Base-by-base conservation (phyloP, 2,888 invertebrate genomes). In the Drosophila putrida region DNA sequence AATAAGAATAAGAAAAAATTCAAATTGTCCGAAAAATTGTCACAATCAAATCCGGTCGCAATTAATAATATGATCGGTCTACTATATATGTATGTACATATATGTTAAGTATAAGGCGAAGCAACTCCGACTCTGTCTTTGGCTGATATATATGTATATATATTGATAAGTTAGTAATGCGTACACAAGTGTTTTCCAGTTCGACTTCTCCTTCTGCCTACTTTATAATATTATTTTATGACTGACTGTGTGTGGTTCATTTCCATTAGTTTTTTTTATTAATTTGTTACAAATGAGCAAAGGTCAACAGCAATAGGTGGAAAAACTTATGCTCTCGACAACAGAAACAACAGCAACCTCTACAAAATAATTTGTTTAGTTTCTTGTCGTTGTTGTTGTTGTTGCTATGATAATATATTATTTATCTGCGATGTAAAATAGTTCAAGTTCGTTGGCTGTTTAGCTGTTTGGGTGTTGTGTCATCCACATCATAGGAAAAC, bases 401-500 rank as follows among this genome's bases (percentile, higher is more conserved):
- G 33, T 13, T 55, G n/a, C 51, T 49, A 41, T 53, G 43, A 27
- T 61, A 60, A 60, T 54, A 55, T 69, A 43, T 58, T 72, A 53
- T 83, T 69, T 81, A 59, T 80, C 47, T 66, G 78, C 54, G 66
- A 28, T 66, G 68, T 68, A 65, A 85, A 80, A 77, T 80, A 77
- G 80, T 82, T 85, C 81, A 82, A 82, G 81, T 82, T 82, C 82
- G 82, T 71, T 78, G 53, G 28, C 61, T 65, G 47, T 39, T 41
- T n/a, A 31, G 46, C 54, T 66, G 54, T 28, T 27, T 43, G 41
- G 58, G 11, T 59, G 64, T 79, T 70, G 73, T 81, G 71, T 74
- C 80, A 79, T 60, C 55, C 41, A 47, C 31, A 20, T 20, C 35
- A 41, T 44, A 36, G 35, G 15, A 67, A 71, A 75, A 75, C 75